These are phyloP conservation scores for Lepidurus apus DNA, from an alignment of 1,140 invertebrate species.

Conservation along the genomic window DNA sequence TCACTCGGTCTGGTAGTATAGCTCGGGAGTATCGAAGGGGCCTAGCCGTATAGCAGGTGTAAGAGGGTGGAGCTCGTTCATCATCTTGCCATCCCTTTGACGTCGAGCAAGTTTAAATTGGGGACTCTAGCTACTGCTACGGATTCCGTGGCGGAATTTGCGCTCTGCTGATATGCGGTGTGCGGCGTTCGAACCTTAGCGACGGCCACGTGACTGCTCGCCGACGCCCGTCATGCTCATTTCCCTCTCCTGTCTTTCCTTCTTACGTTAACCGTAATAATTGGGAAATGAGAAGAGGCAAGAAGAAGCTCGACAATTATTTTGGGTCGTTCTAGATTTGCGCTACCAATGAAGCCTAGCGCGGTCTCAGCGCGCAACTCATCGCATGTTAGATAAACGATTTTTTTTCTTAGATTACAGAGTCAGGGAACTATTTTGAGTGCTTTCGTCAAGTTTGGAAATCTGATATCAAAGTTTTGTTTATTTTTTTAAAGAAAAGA, in stretches of 20 bases:
- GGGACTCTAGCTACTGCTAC: neutral
- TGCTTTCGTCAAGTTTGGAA: too few relatives aligned
- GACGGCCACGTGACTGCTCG: neutral
- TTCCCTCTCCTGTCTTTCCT: neutral
- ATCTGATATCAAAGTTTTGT: too few relatives aligned
- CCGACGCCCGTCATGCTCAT: neutral
- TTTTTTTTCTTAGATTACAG: too few relatives aligned
- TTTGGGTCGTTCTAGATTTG: too few relatives aligned
- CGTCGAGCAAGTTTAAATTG: constrained; percentile 12
- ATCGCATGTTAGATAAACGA: too few relatives aligned
- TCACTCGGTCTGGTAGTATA: too few relatives aligned
- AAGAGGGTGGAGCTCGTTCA: neutral
- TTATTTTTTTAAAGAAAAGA: too few relatives aligned
- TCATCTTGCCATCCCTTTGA: neutral
- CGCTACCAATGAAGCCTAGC: too few relatives aligned
- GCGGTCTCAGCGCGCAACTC: too few relatives aligned
- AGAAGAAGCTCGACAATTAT: too few relatives aligned
- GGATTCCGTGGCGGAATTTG: constrained; percentile 11
- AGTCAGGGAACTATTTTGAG: too few relatives aligned
- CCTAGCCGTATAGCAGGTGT: neutral
- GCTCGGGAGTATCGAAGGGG: too few relatives aligned
- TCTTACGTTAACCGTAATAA: neutral
- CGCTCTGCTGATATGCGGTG: neutral
- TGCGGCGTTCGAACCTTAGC: neutral
- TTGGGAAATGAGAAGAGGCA: neutral